Conservation (phyloP, 2,888 invertebrate species). For the Nemotelus nigrinus region DNA sequence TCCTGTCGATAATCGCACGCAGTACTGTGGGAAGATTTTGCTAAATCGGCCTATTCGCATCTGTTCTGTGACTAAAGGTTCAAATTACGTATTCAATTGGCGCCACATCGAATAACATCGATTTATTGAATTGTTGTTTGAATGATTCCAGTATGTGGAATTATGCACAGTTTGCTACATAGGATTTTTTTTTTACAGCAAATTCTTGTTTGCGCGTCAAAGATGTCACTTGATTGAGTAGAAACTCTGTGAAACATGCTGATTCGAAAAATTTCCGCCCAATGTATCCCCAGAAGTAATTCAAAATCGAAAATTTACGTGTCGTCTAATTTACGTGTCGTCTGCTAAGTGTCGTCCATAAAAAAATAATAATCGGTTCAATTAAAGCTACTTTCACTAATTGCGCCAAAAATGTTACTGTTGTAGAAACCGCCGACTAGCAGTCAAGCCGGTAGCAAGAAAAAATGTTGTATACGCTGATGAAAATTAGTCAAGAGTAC, state of each 20-base stretch:
- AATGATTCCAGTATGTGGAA: neutral
- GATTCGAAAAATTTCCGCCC: too few species aligned
- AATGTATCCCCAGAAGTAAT: too few species aligned
- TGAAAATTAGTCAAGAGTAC: neutral
- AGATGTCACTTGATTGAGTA: too few species aligned
- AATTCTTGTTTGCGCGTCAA: too few species aligned
- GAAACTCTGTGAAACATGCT: too few species aligned
- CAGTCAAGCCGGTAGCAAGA: neutral
- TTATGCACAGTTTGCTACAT: too few species aligned
- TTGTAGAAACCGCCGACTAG: neutral
- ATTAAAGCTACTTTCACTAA: conserved; percentile 20
- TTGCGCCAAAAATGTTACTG: neutral
- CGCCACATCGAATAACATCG: neutral
- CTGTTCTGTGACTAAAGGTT: neutral
- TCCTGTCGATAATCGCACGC: neutral
- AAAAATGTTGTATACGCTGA: neutral
- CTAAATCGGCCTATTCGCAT: conserved; percentile 10
- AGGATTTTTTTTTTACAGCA: too few species aligned
- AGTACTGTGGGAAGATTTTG: conserved; percentile 25
- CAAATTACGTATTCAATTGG: conserved; percentile 23
- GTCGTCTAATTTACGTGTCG: too few species aligned
- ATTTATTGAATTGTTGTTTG: conserved; percentile 30
- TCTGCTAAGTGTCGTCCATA: too few species aligned
- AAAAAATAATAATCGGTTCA: too few species aligned
- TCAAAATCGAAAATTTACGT: too few species aligned